Evolutionary conservation across 2,797 vertebrate species (phyloP).

Genomic region (Halcyon smyrnensis): DNA sequence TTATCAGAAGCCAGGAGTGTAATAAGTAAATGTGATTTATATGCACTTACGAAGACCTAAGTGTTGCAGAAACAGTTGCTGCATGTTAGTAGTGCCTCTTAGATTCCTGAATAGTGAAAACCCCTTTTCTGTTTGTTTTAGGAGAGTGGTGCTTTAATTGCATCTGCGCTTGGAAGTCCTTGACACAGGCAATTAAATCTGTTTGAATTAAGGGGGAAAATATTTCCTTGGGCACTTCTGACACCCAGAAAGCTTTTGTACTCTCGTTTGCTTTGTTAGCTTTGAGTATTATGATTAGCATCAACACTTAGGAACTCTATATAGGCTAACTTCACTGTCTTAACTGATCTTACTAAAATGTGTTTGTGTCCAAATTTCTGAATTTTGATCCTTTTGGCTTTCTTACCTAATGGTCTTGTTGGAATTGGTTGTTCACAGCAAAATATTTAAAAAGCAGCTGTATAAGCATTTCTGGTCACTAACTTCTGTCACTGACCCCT

Average conservation of each 20-base stretch:
- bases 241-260: background rate
- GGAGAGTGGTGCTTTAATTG: background rate
- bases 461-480: background rate
- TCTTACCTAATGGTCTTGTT: background rate
- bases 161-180: background rate
- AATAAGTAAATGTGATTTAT: background rate
- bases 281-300: background rate
- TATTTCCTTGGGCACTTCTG: background rate
- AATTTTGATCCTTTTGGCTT: background rate
- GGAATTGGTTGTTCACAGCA: background rate
- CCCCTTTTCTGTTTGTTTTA: background rate
- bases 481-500: background rate
- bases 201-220: background rate
- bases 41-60: background rate
- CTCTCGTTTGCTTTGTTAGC: background rate
- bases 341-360: background rate
- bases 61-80: background rate
- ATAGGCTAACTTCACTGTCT: background rate
- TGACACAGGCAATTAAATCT: background rate
- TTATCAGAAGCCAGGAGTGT: slow-evolving; percentile 37
- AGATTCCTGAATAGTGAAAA: background rate
- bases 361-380: background rate
- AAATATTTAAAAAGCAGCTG: background rate
- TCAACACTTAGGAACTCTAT: background rate
- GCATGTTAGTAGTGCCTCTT: background rate